Base-by-base conservation (phyloP, 2,888 invertebrate genomes). In the Ptychoptera contaminata region DNA sequence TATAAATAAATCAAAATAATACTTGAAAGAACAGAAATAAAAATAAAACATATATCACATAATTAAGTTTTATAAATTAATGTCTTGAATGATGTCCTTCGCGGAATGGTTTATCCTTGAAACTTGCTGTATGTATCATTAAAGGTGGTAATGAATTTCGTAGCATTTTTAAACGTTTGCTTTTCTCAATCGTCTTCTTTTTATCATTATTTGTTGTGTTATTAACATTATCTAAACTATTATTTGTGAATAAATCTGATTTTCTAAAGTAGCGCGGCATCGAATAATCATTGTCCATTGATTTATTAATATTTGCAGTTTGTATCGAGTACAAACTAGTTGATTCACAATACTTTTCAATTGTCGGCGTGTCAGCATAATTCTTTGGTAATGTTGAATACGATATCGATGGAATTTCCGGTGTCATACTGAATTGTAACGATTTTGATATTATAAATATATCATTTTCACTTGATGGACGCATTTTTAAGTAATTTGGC, bases 251-350 rank as follows among this genome's bases (percentile, higher is more conserved):
- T 48, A 61, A 54, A 29, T 58, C 62, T 1, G 67, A 58, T 2
- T 67, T 62, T 0, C 76, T 70, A 50, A 74, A 76, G 52, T 75
- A 75, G 46, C 77, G 63, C 0, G 76, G 76, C 77, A 76, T 76
- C 15, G 75, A 73, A 44, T 70, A 74, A 49, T 76, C 77, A 42
- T 62, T 62, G 48, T 71, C 68, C 23, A 68, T 64, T 31, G 67
- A 67, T 42, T 57, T 56, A 1, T 56, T 57, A 11, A 56, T 57
- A 37, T 70, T 72, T 0, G 73, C 69, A 38, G 73, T 68, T 54
- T 73, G 72, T 46, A 73, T 70, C 12, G 63, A 62, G 41, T 64
- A 62, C 6, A 66, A 56, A 49, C 63, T 64, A 44, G 60, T 59
- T 4, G 63, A 60, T 29, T 64, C 65, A 14, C 60, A 58, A 48